A percentile compares a stretch with the other conserved stretches of the same genome.
phyloP scores from a whole-genome alignment of 2,888 invertebrate genomes.

The Andrena haemorrhoa region DNA sequence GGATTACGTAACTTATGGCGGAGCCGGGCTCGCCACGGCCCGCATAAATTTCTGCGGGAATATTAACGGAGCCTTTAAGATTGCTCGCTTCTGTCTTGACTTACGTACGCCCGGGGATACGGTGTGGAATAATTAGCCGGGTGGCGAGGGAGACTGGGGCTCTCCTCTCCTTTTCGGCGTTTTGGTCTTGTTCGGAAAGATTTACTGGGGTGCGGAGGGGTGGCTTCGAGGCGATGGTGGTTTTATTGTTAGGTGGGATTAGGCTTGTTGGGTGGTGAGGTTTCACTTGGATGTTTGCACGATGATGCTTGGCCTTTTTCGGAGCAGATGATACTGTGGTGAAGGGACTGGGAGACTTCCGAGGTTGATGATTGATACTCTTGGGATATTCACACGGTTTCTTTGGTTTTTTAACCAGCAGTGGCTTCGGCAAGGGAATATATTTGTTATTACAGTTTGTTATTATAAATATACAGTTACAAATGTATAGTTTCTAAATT shows the following conservation, averaged over 20 bases:
- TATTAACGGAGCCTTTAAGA: slow-evolving; percentile 60
- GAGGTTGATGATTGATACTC: no score
- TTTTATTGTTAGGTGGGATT: neutral
- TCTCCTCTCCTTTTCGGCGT: neutral
- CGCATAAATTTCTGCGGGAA: slow-evolving; percentile 63
- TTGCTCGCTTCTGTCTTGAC: slow-evolving; percentile 50
- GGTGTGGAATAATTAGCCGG: slow-evolving; percentile 51
- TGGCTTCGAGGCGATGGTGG: neutral
- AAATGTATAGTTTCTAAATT: no score
- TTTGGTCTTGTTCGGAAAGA: slow-evolving; percentile 6
- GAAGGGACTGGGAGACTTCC: no score
- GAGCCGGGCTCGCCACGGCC: slow-evolving; percentile 42
- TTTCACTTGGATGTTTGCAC: no score
- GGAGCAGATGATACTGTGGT: no score
- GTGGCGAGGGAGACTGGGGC: slow-evolving; percentile 11
- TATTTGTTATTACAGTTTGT: no score
- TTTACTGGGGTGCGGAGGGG: slow-evolving; percentile 11
- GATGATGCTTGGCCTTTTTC: no score
- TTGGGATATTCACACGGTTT: no score
- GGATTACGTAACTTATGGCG: slow-evolving; percentile 64
- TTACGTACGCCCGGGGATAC: slow-evolving; percentile 20
- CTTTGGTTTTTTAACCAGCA: no score
- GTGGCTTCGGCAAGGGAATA: no score
- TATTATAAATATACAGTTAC: no score
- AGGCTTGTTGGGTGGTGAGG: no score